Evolutionary conservation across 1,140 invertebrate species (phyloP).

Genomic region (Ceratina calcarata): DNA sequence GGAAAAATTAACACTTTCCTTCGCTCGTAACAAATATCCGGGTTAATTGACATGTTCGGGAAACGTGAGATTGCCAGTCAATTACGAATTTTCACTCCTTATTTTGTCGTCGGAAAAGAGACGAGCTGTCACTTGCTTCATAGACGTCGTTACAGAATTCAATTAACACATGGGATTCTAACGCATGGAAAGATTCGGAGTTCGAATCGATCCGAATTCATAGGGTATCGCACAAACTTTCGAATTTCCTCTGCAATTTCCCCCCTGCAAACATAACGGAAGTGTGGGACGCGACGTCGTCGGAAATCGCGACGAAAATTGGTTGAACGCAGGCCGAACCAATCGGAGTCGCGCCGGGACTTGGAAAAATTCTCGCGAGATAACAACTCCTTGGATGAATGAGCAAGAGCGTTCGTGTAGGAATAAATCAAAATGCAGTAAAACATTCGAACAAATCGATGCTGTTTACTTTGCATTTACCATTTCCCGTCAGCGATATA

Average conservation of each 20-base stretch:
- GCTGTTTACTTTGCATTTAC: no score
- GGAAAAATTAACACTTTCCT: constrained; percentile 7
- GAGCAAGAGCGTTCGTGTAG: no score
- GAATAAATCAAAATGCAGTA: no score
- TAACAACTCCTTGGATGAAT: no score
- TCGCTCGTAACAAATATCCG: neutral
- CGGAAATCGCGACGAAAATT: constrained; percentile 78
- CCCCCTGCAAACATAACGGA: constrained; percentile 52
- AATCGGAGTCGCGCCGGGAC: neutral
- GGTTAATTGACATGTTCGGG: constrained; percentile 8
- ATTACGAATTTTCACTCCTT: neutral
- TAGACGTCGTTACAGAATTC: no score
- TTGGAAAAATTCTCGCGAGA: neutral
- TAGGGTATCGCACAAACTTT: constrained; percentile 64
- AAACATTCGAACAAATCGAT: no score
- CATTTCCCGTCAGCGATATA: no score
- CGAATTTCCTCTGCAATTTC: constrained; percentile 67
- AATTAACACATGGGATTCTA: no score
- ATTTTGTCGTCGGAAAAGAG: neutral
- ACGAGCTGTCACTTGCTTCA: no score
- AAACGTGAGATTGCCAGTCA: constrained; percentile 14
- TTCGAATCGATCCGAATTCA: constrained; percentile 59
- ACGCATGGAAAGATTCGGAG: no score
- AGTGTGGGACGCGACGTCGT: constrained; percentile 52
- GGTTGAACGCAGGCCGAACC: constrained; percentile 42